These are phyloP conservation scores for Sisyra terminalis DNA, from an alignment of 2,888 invertebrate genomes.

Conservation along the genomic window DNA sequence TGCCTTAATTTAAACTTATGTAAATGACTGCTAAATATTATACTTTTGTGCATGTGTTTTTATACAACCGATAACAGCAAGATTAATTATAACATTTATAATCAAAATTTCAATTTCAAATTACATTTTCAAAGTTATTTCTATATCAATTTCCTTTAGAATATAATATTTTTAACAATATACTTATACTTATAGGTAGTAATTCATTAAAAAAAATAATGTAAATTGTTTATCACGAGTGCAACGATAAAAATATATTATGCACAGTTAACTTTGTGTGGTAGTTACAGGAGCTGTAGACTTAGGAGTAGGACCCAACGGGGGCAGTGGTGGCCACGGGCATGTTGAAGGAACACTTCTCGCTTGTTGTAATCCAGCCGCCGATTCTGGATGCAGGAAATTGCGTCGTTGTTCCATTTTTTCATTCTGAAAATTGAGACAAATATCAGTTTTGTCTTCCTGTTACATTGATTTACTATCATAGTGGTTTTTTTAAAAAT, in stretches of 20 bases:
- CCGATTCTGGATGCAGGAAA: conserved; percentile 77
- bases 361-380: conserved; percentile 37
- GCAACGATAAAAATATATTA: background rate
- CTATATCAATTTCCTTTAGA: background rate
- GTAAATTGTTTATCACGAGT: background rate
- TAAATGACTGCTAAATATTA: no score
- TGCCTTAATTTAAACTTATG: no score
- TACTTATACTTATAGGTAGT: background rate
- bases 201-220: conserved; percentile 1
- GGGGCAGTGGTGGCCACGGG: conserved; percentile 67
- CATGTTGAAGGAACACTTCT: conserved; percentile 41
- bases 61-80: no score
- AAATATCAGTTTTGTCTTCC: background rate
- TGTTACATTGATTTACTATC: background rate
- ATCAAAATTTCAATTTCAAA: background rate
- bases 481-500: background rate
- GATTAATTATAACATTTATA: no score
- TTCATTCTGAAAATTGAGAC: conserved; percentile 44
- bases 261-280: conserved; percentile 21
- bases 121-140: background rate
- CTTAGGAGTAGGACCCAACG: conserved; percentile 22
- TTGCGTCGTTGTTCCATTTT: conserved; percentile 67
- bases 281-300: conserved; percentile 16
- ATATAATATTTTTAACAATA: no score
- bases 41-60: no score